Percentiles rank a stretch among this genome's conserved stretches.
Conservation (phyloP, 2,797 vertebrate species). For the Leptoclinus maculatus region DNA sequence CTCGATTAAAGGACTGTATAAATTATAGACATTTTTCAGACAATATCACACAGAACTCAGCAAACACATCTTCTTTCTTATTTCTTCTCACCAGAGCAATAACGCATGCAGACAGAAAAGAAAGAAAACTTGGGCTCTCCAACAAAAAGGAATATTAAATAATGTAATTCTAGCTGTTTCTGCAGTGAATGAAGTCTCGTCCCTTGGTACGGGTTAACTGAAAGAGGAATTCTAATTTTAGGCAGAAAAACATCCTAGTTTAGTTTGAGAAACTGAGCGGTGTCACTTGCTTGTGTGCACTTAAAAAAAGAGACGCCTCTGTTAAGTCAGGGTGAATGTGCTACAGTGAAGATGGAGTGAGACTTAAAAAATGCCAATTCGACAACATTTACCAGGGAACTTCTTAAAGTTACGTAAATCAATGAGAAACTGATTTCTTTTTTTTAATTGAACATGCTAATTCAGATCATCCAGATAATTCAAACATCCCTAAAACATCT, state of each 20-base stretch:
- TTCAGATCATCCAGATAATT: conserved; percentile 2
- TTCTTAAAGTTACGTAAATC: not conserved
- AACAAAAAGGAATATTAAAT: conserved; percentile 49
- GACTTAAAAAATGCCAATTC: conserved; percentile 23
- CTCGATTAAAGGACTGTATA: conserved; percentile 64
- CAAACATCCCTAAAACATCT: conserved; percentile 18
- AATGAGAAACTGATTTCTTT: not conserved
- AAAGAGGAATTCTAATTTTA: conserved; percentile 64
- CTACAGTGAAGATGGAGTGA: conserved; percentile 30
- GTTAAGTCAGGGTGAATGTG: conserved; percentile 48
- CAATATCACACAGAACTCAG: conserved; percentile 42
- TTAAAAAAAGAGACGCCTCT: conserved; percentile 50
- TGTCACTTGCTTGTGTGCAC: conserved; percentile 44
- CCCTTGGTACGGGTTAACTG: conserved; percentile 54
- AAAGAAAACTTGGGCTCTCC: conserved; percentile 16
- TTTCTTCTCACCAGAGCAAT: conserved; percentile 53
- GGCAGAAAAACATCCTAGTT: conserved; percentile 49
- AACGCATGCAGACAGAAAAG: conserved; percentile 8
- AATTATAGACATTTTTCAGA: conserved; percentile 57
- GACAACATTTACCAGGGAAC: conserved; percentile 11
- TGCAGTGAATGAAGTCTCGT: conserved; percentile 59
- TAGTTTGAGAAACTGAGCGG: conserved; percentile 46
- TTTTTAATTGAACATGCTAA: not conserved
- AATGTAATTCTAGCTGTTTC: conserved; percentile 56
- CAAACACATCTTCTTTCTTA: conserved; percentile 42